Evolutionary conservation across 2,797 vertebrate species (phyloP).

Genomic region (Phrynocephalus forsythii): DNA sequence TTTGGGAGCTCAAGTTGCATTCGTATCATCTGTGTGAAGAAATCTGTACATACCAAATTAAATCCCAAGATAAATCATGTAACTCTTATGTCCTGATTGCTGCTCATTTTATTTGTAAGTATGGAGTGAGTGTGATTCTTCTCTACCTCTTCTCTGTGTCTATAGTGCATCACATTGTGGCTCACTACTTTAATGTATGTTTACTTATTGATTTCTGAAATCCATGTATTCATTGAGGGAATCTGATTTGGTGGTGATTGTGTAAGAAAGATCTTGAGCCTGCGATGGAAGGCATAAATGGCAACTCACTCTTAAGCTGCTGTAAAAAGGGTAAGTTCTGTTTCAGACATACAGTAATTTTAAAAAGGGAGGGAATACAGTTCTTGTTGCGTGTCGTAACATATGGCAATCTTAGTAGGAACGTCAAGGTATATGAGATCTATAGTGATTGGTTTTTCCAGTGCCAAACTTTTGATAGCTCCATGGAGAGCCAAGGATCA

Average conservation of each 20-base stretch:
- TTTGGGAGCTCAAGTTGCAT: constrained; percentile 24
- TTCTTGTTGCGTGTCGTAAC: too few species aligned
- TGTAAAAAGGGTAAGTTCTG: background rate
- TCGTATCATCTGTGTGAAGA: constrained; percentile 26
- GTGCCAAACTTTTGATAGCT: too few species aligned
- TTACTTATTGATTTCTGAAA: background rate
- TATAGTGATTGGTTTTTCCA: too few species aligned
- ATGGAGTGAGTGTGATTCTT: background rate
- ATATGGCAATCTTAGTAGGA: too few species aligned
- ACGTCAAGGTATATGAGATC: too few species aligned
- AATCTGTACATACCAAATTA: constrained; percentile 60
- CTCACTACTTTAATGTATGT: background rate
- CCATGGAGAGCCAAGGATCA: too few species aligned
- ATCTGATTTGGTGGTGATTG: background rate
- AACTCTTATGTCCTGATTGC: constrained; percentile 33
- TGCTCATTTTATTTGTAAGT: constrained; percentile 36
- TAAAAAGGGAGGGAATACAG: background rate
- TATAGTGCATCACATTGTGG: too few species aligned
- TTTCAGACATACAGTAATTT: background rate
- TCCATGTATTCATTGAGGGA: background rate
- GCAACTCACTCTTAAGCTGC: background rate
- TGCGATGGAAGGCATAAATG: background rate
- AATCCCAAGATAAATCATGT: constrained; percentile 55
- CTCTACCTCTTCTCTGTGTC: background rate
- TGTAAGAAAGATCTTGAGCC: background rate